phyloP scores from a whole-genome alignment of 2,888 invertebrate genomes.

The Phymatocera aterrima region DNA sequence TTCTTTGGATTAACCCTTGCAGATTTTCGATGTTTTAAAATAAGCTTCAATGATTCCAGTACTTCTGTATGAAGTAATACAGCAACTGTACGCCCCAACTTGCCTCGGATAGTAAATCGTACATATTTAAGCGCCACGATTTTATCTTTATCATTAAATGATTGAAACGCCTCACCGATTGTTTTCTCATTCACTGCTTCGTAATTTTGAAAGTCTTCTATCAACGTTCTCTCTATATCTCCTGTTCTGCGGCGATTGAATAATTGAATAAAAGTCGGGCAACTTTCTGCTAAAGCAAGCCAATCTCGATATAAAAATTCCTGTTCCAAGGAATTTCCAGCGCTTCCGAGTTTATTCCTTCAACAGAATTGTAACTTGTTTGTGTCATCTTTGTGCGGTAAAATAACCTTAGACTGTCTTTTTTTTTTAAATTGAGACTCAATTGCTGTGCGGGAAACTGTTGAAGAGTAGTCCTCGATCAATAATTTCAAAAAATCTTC shows the following conservation, averaged over 20 bases:
- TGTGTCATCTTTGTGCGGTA: conserved; percentile 49
- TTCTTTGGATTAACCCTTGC: conserved; percentile 46
- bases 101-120: conserved; percentile 10
- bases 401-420: conserved; percentile 35
- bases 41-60: conserved; percentile 41
- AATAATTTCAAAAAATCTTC: conserved; percentile 51
- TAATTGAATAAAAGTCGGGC: conserved; percentile 47
- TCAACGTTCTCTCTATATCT: conserved; percentile 50
- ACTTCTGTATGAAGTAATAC: conserved; percentile 19
- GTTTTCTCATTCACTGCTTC: conserved; percentile 43
- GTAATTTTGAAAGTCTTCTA: conserved; percentile 49
- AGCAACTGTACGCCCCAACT: conserved; percentile 11
- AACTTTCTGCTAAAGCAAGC: conserved; percentile 29
- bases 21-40: conserved; percentile 40
- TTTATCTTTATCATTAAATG: conserved; percentile 39
- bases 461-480: conserved; percentile 44
- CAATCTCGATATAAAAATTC: conserved; percentile 43
- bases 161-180: conserved; percentile 36
- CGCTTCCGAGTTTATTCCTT: conserved; percentile 3
- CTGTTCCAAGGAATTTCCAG: conserved; percentile 32
- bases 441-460: conserved; percentile 45
- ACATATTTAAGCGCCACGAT: neutral
- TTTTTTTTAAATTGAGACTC: conserved; percentile 46
- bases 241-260: conserved; percentile 56
- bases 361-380: conserved; percentile 44